phyloP scores from a whole-genome alignment of 2,113 vertebrate genomes.

The Ochotona curzoniae region DNA sequence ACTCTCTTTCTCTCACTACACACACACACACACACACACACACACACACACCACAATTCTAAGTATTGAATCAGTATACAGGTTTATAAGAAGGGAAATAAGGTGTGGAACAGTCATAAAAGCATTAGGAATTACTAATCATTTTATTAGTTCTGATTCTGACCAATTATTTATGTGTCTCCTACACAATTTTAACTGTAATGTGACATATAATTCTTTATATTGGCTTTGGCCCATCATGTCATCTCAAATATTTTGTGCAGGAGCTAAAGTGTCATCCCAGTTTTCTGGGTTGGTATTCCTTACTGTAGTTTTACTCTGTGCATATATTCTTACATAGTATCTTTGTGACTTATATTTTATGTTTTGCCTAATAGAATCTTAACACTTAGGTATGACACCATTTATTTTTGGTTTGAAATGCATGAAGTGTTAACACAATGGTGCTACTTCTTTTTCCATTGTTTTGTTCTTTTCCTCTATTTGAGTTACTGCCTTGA shows the following conservation, averaged over 20 bases:
- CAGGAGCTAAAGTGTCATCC: constrained; percentile 38
- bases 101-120: background rate
- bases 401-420: constrained; percentile 70
- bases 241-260: constrained; percentile 19
- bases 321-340: constrained; percentile 38
- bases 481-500: constrained; percentile 62
- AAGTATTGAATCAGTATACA: background rate
- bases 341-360: constrained; percentile 64
- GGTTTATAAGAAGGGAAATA: constrained; percentile 3
- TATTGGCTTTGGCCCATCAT: constrained; percentile 13
- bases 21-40: too few relatives aligned
- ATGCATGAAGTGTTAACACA: constrained; percentile 52
- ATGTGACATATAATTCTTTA: constrained; percentile 9
- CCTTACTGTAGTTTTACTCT: constrained; percentile 57
- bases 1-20: too few relatives aligned
- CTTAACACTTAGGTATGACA: constrained; percentile 35
- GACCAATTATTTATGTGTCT: background rate
- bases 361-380: constrained; percentile 55
- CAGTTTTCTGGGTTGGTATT: background rate
- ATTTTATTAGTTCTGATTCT: constrained; percentile 42
- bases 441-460: constrained; percentile 38
- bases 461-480: constrained; percentile 63
- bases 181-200: constrained; percentile 43
- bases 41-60: background rate
- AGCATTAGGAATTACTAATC: background rate